phyloP scores from a whole-genome alignment of 2,888 invertebrate genomes.

The Drosophila acutilabella region DNA sequence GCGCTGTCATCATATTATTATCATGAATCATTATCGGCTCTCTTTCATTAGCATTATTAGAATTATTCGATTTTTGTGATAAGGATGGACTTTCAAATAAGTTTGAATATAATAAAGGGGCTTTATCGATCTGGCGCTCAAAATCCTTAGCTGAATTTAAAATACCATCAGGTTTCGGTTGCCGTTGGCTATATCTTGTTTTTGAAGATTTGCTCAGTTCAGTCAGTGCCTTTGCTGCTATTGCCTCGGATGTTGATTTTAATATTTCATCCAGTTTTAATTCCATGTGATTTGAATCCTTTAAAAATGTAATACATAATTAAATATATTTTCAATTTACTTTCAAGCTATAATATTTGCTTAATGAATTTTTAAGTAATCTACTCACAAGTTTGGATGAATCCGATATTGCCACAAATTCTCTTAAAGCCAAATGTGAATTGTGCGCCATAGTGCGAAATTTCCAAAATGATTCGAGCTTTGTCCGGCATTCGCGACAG shows the following conservation, averaged over 20 bases:
- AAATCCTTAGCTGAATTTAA: conserved; percentile 45
- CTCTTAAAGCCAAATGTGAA: conserved; percentile 90
- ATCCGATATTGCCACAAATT: conserved; percentile 91
- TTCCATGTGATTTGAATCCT: conserved; percentile 64
- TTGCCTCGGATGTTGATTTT: conserved; percentile 83
- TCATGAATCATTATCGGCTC: conserved; percentile 40
- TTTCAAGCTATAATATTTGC: conserved; percentile 80
- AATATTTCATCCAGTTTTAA: conserved; percentile 71
- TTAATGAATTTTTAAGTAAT: not conserved
- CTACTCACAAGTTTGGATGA: conserved; percentile 87
- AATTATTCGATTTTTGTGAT: conserved; percentile 31
- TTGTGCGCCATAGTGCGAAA: conserved; percentile 92
- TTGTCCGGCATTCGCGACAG: conserved; percentile 91
- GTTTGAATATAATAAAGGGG: conserved; percentile 49
- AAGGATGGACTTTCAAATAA: conserved; percentile 36
- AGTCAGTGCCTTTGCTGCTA: conserved; percentile 85
- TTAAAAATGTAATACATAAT: conserved; percentile 3
- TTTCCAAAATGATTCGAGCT: conserved; percentile 91
- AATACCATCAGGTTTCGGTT: conserved; percentile 33
- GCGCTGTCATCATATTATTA: conserved; percentile 26
- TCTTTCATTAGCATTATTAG: conserved; percentile 20
- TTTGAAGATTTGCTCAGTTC: conserved; percentile 84
- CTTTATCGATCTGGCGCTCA: conserved; percentile 38
- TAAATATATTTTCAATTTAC: conserved; percentile 85
- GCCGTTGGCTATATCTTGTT: conserved; percentile 59